A percentile compares a stretch with the other conserved stretches of the same genome.
Evolutionary conservation across 2,888 invertebrate species (phyloP).

Genomic region (Drosophila austrosaltans): DNA sequence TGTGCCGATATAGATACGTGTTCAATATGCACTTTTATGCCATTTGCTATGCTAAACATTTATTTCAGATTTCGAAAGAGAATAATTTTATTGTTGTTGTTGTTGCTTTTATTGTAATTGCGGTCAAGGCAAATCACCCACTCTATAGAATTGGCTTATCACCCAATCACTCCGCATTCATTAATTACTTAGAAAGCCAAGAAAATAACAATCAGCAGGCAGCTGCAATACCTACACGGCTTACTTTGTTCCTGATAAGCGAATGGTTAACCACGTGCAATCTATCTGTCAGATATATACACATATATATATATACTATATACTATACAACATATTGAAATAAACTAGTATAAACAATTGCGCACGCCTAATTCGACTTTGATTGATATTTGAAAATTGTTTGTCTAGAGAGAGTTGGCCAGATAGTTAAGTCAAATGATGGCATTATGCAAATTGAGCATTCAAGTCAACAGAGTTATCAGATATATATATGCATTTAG

Average conservation of each 20-base stretch:
- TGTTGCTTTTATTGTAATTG: slow-evolving; percentile 38
- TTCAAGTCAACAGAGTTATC: not conserved
- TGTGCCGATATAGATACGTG: slow-evolving; percentile 37
- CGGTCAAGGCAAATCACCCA: slow-evolving; percentile 53
- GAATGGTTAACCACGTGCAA: slow-evolving; percentile 34
- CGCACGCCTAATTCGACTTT: slow-evolving; percentile 1
- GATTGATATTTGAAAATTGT: not conserved
- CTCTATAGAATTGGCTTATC: slow-evolving; percentile 36
- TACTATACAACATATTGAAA: not conserved
- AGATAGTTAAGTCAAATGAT: not conserved
- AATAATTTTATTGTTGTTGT: slow-evolving; percentile 2
- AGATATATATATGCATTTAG: not conserved
- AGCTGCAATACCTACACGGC: slow-evolving; percentile 6
- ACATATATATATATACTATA: not conserved
- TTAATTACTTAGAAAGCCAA: slow-evolving; percentile 45
- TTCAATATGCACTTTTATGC: slow-evolving; percentile 9
- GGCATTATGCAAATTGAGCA: not conserved
- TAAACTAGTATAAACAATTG: not conserved
- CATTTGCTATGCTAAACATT: slow-evolving; percentile 52
- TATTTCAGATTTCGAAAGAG: slow-evolving; percentile 24
- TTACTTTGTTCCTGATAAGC: slow-evolving; percentile 43
- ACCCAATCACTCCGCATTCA: slow-evolving; percentile 13
- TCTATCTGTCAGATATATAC: slow-evolving; percentile 36
- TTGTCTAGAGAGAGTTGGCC: not conserved
- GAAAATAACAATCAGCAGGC: slow-evolving; percentile 32